phyloP scores from a whole-genome alignment of 1,140 invertebrate genomes.

The Orchestia grillus region DNA sequence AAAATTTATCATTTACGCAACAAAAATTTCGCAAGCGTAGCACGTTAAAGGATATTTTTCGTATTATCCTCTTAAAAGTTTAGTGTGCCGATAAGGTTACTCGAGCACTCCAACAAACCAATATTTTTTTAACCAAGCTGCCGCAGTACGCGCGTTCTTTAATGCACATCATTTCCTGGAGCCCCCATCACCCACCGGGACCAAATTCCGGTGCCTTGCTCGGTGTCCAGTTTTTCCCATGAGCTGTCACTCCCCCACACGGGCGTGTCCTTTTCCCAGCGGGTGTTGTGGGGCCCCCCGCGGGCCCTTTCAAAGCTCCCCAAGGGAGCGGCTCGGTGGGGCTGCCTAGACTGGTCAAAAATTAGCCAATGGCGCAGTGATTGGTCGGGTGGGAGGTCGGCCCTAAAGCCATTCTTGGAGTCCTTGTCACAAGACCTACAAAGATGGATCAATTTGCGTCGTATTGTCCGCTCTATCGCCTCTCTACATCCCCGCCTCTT shows the following conservation, averaged over 20 bases:
- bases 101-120: not conserved
- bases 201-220: not conserved
- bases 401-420: conserved; percentile 9
- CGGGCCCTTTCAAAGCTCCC: conserved; percentile 2
- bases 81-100: not conserved
- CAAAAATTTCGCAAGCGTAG: too few species aligned
- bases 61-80: not conserved
- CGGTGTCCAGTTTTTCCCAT: conserved; percentile 40
- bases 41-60: too few species aligned
- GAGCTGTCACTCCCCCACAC: conserved; percentile 53
- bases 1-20: too few species aligned
- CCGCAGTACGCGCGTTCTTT: not conserved
- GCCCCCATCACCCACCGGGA: conserved; percentile 12
- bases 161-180: conserved; percentile 1
- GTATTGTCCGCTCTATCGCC: conserved; percentile 28
- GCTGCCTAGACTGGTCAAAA: not conserved
- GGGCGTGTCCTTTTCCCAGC: conserved; percentile 31
- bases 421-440: conserved; percentile 33
- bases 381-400: conserved; percentile 36
- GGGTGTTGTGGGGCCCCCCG: not conserved
- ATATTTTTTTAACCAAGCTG: not conserved
- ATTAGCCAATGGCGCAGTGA: conserved; percentile 46
- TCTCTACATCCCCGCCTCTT: not conserved
- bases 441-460: conserved; percentile 52
- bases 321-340: not conserved